Conservation (phyloP, 2,888 invertebrate genomes). For the Coronaproctus castanopsis region DNA sequence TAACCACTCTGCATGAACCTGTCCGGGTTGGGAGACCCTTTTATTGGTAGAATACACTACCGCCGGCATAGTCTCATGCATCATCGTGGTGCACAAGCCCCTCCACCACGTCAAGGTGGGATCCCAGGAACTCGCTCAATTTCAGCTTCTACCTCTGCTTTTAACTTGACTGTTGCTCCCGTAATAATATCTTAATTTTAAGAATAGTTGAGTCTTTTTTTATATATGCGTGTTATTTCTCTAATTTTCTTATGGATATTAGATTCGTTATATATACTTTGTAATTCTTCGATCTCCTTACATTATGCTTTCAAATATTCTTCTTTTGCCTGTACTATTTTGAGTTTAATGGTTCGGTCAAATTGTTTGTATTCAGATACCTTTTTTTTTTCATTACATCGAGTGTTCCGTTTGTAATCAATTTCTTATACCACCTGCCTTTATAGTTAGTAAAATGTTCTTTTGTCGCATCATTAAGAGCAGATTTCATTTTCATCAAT, state of each 20-base stretch:
- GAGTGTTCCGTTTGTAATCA: not conserved
- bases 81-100: not conserved
- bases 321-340: not conserved
- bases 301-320: not conserved
- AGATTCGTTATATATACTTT: not conserved
- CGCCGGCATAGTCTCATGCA: not conserved
- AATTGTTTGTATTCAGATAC: not conserved
- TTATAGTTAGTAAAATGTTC: not conserved
- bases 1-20: not conserved
- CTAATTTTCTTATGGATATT: not conserved
- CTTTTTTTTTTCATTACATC: not conserved
- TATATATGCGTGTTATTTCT: not conserved
- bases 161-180: not conserved
- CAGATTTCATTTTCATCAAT: not conserved
- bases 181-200: not conserved
- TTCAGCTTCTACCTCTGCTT: not conserved
- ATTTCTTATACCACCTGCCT: not conserved
- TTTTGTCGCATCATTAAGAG: not conserved
- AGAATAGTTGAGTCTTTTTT: not conserved
- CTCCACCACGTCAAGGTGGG: not conserved
- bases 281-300: not conserved
- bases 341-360: no score
- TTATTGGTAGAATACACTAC: not conserved
- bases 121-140: no score
- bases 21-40: not conserved